Evolutionary conservation across 2,113 vertebrate genomes (phyloP).

Genomic region (Prolemur simus): DNA sequence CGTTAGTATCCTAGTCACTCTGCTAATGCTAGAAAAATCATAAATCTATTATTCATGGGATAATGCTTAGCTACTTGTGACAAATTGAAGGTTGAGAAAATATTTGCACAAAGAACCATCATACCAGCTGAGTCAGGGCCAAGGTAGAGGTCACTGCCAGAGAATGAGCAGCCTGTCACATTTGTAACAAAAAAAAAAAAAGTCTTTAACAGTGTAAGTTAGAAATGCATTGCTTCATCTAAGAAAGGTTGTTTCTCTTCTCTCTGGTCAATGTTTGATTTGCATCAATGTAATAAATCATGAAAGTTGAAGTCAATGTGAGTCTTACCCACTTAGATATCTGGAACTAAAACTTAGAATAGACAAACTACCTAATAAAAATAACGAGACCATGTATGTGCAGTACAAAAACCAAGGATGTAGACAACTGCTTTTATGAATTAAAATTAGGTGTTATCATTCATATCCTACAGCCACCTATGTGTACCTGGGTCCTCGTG

Average conservation of each 20-base stretch:
- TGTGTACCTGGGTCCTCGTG: neutral
- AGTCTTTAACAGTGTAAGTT: neutral
- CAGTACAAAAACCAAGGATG: conserved; percentile 10
- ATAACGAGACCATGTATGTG: conserved; percentile 4
- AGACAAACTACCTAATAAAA: conserved; percentile 47
- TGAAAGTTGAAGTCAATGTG: conserved; percentile 25
- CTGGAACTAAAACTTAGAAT: conserved; percentile 22
- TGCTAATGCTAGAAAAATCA: conserved; percentile 64
- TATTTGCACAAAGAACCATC: conserved; percentile 65
- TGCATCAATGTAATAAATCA: conserved; percentile 38
- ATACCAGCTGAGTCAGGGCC: conserved; percentile 50
- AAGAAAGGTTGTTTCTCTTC: conserved; percentile 39
- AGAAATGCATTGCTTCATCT: conserved; percentile 44
- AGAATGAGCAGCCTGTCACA: conserved; percentile 24
- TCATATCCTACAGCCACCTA: neutral
- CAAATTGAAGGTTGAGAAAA: conserved; percentile 76
- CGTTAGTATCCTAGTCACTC: conserved; percentile 55
- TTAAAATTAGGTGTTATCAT: neutral
- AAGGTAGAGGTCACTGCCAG: conserved; percentile 54
- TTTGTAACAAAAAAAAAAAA: neutral
- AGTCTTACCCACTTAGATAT: conserved; percentile 32
- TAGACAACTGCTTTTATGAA: neutral
- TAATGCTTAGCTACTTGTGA: conserved; percentile 70
- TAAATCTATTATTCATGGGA: conserved; percentile 68
- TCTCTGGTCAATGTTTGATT: conserved; percentile 9